A percentile compares a stretch with the other conserved stretches of the same genome.
Evolutionary conservation across 1,140 invertebrate genomes (phyloP).

Genomic region (Ceratosolen solmsi): DNA sequence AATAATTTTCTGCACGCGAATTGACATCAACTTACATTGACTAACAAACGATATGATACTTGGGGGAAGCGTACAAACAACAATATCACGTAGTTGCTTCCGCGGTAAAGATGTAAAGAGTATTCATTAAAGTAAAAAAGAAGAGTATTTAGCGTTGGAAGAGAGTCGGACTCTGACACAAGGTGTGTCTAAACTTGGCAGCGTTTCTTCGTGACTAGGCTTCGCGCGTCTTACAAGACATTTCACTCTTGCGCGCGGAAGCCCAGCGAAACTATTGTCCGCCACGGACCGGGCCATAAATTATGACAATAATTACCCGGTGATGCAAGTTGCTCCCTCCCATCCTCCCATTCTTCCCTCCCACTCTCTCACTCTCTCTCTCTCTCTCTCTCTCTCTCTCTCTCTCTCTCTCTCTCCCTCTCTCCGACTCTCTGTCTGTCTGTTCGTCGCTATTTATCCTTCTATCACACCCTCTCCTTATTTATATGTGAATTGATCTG

Average conservation of each 20-base stretch:
- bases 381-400: neutral
- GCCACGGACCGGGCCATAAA: constrained; percentile 49
- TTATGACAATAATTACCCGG: constrained; percentile 58
- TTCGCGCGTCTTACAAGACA: constrained; percentile 56
- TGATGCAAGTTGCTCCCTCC: constrained; percentile 49
- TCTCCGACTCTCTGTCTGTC: neutral
- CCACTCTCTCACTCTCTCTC: neutral
- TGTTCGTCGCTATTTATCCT: too few relatives aligned
- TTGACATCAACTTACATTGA: neutral
- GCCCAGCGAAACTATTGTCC: constrained; percentile 57
- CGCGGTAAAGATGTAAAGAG: constrained; percentile 17
- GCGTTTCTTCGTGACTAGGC: constrained; percentile 29
- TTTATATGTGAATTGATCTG: neutral
- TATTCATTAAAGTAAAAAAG: constrained; percentile 21
- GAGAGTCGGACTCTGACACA: constrained; percentile 1
- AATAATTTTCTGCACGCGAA: neutral
- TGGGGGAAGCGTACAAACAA: neutral
- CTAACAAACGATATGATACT: neutral
- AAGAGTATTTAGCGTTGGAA: constrained; percentile 54
- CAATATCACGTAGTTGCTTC: neutral
- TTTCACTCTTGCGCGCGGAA: constrained; percentile 55
- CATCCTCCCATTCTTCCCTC: neutral
- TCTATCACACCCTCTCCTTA: too few relatives aligned
- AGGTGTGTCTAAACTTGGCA: constrained; percentile 24
- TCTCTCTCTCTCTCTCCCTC: neutral